Percentiles rank a stretch among this genome's conserved stretches.
phyloP scores from a whole-genome alignment of 2,888 invertebrate genomes.

The Dicycla oo region DNA sequence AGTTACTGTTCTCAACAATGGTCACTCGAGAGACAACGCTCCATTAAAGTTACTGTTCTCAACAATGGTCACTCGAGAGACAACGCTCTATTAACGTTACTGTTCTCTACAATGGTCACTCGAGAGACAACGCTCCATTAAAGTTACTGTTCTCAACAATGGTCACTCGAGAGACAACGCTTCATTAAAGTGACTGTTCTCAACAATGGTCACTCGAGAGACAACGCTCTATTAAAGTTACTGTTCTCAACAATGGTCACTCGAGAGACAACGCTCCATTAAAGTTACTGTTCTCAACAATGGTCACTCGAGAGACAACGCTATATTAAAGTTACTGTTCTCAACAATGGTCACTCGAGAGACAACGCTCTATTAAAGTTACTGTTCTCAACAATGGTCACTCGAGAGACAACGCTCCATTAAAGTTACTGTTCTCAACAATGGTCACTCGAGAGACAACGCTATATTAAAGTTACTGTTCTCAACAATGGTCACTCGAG shows the following conservation, averaged over 20 bases:
- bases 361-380: constrained; percentile 1
- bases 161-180: neutral
- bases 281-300: neutral
- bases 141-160: neutral
- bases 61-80: neutral
- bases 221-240: constrained; percentile 1
- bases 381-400: neutral
- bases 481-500: neutral
- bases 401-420: constrained; percentile 1
- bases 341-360: neutral
- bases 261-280: constrained; percentile 4
- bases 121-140: constrained; percentile 3
- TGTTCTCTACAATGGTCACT: neutral
- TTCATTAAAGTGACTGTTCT: neutral
- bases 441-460: neutral
- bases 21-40: neutral
- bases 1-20: neutral
- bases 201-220: neutral
- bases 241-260: neutral
- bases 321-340: neutral
- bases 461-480: neutral
- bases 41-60: neutral
- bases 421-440: neutral
- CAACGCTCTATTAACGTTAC: neutral
- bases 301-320: neutral